Evolutionary conservation across 1,140 invertebrate genomes (phyloP), one percentile per base, ranked within the genome.

Genomic region (Melipona quadrifasciata): DNA sequence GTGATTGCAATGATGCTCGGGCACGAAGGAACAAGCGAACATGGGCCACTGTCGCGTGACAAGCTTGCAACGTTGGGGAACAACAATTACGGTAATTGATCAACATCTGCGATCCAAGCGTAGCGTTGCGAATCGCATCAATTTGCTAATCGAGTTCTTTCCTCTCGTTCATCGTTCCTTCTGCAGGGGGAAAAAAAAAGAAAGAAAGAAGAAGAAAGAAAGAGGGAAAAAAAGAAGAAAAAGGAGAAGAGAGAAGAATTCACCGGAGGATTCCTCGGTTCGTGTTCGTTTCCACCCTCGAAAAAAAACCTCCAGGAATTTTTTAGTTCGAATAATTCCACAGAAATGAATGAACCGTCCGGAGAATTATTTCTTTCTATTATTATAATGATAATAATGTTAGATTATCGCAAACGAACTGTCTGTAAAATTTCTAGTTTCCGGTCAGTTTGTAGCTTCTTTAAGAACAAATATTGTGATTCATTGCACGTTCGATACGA

Each of bases 61-160:
- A 31, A 77, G 19, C 64, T 51, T 47, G 31, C 68, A 77, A 80
- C 57, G 51, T 47, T 58, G 65, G 71, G 31, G 53, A 81, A 74
- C 34, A 51, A 80, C 86, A 83, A 86, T 81, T 87, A 89, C 80
- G 68, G 80, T 90, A 90, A 90, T 90, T 89, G 85, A 90, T 89
- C 88, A 80, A 87, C 85, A 89, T 87, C 70, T 78, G 39, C 72
- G 82, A 81, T 85, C 86, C 73, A 85, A 85, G 70, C 51, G 57
- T 14, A 77, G 17, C 70, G 65, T 67, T 82, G 61, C 27, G 58
- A 75, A 67, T 51, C 75, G 47, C 68, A 72, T 89, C 82, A 87
- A 85, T 90, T 90, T 80, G 65, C 88, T 89, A 87, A 90, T 90
- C 87, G 80, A 87, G 73, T 74, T 53, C 51, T 55, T 53, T 24